A percentile compares a stretch with the other conserved stretches of the same genome.
Conservation (phyloP, 2,797 vertebrate genomes). For the Onychomys leucogaster region DNA sequence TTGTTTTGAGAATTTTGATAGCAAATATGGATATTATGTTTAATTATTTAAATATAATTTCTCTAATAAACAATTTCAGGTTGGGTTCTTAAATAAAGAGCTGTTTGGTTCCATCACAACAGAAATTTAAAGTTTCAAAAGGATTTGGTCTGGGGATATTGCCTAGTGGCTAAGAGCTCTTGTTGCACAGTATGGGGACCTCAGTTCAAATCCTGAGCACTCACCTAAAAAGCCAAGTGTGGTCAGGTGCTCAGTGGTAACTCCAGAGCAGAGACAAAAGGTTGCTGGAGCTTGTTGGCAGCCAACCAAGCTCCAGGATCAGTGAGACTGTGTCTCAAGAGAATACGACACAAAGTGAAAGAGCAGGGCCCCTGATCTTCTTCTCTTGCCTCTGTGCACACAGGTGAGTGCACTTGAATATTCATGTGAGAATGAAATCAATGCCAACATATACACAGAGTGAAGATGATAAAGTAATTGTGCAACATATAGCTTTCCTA, state of each 20-base stretch:
- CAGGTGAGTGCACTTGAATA: not conserved
- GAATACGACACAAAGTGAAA: no score
- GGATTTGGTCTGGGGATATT: not conserved
- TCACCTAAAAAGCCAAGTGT: not conserved
- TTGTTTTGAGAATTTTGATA: not conserved
- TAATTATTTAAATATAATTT: conserved; percentile 23
- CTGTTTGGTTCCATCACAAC: not conserved
- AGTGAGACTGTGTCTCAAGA: not conserved
- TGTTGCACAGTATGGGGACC: not conserved
- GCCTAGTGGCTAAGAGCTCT: not conserved
- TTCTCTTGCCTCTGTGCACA: not conserved
- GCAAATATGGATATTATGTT: not conserved
- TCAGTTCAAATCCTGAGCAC: not conserved
- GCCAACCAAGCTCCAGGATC: not conserved
- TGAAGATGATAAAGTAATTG: not conserved
- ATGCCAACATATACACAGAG: not conserved
- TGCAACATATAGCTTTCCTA: not conserved
- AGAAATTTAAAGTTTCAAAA: not conserved
- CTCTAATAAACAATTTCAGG: conserved; percentile 10
- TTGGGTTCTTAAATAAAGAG: conserved; percentile 6
- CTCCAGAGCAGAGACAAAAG: not conserved
- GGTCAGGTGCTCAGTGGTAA: not conserved
- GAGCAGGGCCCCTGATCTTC: not conserved
- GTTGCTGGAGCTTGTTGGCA: not conserved
- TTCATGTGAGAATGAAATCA: not conserved